Base-by-base conservation (phyloP, 2,888 invertebrate species). In the Microctonus hyperodae region DNA sequence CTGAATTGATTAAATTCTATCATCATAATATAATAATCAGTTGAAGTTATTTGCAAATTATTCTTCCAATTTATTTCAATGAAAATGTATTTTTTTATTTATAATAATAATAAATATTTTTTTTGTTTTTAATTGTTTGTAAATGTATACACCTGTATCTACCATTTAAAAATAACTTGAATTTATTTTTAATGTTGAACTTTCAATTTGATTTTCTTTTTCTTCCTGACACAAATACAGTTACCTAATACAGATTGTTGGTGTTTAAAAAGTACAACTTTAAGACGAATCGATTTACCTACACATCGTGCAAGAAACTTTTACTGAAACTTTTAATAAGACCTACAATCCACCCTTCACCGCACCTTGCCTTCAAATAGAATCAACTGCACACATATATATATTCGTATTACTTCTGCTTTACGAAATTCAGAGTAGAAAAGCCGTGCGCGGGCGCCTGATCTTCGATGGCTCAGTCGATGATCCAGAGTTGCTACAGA, bases 251-350 rank as follows among this genome's bases (percentile, higher is more conserved):
- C 1, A 16, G 44, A 44, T 44, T 44, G 44, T 44, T 16, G 44
- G 16, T 44, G 16, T 44, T 44, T 44, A 9, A 16, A 44, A 44
- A 44, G 44, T n/a, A 44, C 16, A 44, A 44, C 44, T 44, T 44
- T 9, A 3, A 53, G n/a, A 55, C 20, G 10, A 55, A 55, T 55
- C 55, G 55, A 55, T 55, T 55, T 10, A 11, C 55, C 4, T 28
- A 28, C 7, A 7, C 28, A 28, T 5, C 7, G 28, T 28, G 28
- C 28, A 28, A 28, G 28, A 28, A 28, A 28, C 7, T 55, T 55
- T 7, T 7, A 5, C 11, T 25, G 16, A 55, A 64, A 65, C 65
- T 65, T 65, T 65, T 59, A 58, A 51, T 65, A 40, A 53, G 50
- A 59, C 51, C 57, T 25, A 23, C 25, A 23, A 25, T 55, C 31